Percentiles rank a stretch among this genome's conserved stretches.
Evolutionary conservation across 2,888 invertebrate species (phyloP).

Genomic region (Dexiosoma caninum): DNA sequence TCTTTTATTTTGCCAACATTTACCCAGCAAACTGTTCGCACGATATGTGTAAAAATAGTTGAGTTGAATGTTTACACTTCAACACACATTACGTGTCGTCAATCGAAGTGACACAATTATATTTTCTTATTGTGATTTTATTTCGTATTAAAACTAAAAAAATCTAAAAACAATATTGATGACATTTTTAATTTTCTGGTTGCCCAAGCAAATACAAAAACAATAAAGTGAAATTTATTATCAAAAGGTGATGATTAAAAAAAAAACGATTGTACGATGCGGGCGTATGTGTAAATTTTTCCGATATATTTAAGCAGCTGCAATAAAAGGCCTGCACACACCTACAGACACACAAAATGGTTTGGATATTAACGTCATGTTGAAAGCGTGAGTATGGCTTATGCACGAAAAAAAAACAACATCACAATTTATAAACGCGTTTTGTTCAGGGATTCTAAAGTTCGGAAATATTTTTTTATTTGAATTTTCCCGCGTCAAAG

Average conservation of each 20-base stretch:
- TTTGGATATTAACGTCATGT: slow-evolving; percentile 33
- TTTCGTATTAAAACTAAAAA: slow-evolving; percentile 8
- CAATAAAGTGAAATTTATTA: slow-evolving; percentile 38
- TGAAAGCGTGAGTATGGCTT: too few relatives aligned
- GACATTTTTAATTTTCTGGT: slow-evolving; percentile 16
- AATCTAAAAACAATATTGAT: slow-evolving; percentile 36
- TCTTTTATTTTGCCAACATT: neutral
- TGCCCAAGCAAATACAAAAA: neutral
- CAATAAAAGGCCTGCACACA: slow-evolving; percentile 14
- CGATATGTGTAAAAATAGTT: neutral
- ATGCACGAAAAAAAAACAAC: neutral
- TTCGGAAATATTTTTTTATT: neutral
- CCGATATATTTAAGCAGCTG: neutral
- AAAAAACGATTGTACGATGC: slow-evolving; percentile 13
- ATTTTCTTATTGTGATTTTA: neutral
- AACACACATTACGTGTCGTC: slow-evolving; percentile 63
- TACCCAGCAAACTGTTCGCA: neutral
- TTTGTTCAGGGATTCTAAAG: neutral
- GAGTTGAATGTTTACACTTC: slow-evolving; percentile 22
- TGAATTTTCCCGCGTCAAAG: too few relatives aligned
- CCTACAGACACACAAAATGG: neutral
- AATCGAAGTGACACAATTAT: slow-evolving; percentile 61
- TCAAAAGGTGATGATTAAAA: slow-evolving; percentile 22
- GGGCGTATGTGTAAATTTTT: slow-evolving; percentile 3
- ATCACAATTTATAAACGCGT: neutral